These are phyloP conservation scores for Caenorhabditis sp. DNA, from an alignment of 2,888 invertebrate species.

Conservation along the genomic window DNA sequence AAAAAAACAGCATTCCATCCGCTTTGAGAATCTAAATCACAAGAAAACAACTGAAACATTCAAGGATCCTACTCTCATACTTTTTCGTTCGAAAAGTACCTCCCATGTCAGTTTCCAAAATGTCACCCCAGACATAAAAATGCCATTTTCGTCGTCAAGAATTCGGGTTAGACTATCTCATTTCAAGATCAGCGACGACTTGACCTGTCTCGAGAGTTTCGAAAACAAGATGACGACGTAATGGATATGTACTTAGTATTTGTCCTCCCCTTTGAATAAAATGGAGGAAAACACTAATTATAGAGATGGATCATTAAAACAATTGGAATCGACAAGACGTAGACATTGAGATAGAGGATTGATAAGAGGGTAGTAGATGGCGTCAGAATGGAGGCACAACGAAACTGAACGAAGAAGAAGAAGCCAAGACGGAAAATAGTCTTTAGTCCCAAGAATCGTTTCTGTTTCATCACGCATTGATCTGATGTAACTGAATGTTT, in stretches of 20 bases:
- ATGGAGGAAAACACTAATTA: constrained; percentile 25
- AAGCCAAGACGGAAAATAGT: constrained; percentile 15
- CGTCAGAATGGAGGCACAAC: constrained; percentile 45
- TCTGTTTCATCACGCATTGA: constrained; percentile 31
- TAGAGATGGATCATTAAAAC: constrained; percentile 50
- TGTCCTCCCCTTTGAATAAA: constrained; percentile 24
- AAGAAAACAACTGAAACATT: too few relatives aligned
- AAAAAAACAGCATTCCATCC: too few relatives aligned
- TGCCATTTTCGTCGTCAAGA: constrained; percentile 24
- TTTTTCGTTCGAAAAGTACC: too few relatives aligned
- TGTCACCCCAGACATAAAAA: constrained; percentile 15
- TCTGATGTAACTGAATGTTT: constrained; percentile 1
- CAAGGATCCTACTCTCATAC: background rate
- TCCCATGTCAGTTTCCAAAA: background rate
- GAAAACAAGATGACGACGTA: constrained; percentile 45
- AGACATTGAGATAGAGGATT: constrained; percentile 37
- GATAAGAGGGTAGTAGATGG: constrained; percentile 43
- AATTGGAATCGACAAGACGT: constrained; percentile 49
- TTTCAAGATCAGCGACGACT: constrained; percentile 33
- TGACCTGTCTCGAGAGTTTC: constrained; percentile 54
- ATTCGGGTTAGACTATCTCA: constrained; percentile 53
- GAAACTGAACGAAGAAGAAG: constrained; percentile 10
- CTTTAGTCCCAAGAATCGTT: constrained; percentile 31
- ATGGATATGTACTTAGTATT: constrained; percentile 25
- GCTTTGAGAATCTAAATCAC: too few relatives aligned